These are phyloP conservation scores for Siniperca scherzeri DNA, from an alignment of 2,797 vertebrate species.

Conservation along the genomic window DNA sequence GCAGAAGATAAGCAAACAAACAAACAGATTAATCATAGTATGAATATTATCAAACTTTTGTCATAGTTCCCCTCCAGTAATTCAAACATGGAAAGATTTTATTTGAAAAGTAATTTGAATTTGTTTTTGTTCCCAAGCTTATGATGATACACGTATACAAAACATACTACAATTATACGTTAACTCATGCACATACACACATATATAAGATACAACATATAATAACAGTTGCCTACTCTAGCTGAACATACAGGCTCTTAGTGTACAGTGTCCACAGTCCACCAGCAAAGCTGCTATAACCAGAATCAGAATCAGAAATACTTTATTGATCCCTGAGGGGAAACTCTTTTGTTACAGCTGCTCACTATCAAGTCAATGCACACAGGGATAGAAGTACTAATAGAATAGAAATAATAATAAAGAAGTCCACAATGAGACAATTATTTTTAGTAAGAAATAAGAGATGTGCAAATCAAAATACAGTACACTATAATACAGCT, in stretches of 20 bases:
- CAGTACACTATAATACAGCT: too few species aligned
- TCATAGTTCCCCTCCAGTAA: neutral
- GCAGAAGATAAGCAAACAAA: neutral
- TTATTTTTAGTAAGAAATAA: too few species aligned
- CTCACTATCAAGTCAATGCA: too few species aligned
- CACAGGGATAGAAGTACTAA: too few species aligned
- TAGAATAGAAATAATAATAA: too few species aligned
- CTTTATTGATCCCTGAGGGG: too few species aligned
- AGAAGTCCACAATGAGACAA: too few species aligned
- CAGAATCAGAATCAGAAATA: too few species aligned
- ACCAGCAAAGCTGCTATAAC: neutral
- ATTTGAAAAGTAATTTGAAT: too few species aligned
- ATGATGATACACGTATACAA: neutral
- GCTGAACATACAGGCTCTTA: neutral
- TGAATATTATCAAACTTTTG: neutral
- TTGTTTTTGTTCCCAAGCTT: too few species aligned
- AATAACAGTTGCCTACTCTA: neutral
- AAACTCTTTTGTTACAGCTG: too few species aligned
- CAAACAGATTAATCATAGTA: neutral
- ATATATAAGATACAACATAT: neutral
- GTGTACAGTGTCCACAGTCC: neutral
- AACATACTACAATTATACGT: neutral
- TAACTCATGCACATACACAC: neutral
- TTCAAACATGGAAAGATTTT: neutral
- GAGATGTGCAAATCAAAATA: too few species aligned